Evolutionary conservation across 2,113 vertebrate genomes (phyloP).

Genomic region (Varanus komodoensis): DNA sequence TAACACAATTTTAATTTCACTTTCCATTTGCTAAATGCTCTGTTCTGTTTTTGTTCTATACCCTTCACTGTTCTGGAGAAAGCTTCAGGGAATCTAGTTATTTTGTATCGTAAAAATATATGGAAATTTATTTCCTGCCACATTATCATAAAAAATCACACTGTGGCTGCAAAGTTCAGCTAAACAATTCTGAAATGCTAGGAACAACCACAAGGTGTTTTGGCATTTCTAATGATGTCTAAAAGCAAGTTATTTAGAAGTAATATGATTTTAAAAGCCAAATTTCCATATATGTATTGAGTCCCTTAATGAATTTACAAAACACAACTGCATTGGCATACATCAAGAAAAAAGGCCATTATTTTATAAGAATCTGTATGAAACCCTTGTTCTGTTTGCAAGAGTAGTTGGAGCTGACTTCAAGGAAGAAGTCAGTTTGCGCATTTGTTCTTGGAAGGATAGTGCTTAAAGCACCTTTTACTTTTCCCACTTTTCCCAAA

Average conservation of each 20-base stretch:
- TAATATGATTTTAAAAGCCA: not conserved
- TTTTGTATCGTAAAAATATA: not conserved
- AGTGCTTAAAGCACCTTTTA: not conserved
- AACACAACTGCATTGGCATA: not conserved
- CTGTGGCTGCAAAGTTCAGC: not conserved
- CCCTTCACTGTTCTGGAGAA: not conserved
- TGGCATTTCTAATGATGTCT: not conserved
- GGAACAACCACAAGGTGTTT: not conserved
- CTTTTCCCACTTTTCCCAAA: no score
- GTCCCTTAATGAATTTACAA: not conserved
- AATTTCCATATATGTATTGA: not conserved
- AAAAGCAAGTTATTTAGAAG: not conserved
- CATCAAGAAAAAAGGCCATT: not conserved
- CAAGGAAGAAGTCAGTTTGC: not conserved
- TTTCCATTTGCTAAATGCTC: not conserved
- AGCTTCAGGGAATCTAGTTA: not conserved
- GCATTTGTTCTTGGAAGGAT: not conserved
- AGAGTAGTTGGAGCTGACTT: not conserved
- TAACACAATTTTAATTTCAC: not conserved
- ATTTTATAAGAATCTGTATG: not conserved
- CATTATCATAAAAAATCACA: not conserved
- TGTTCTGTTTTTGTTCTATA: not conserved
- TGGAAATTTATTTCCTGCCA: not conserved
- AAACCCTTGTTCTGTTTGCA: not conserved
- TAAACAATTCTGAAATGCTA: not conserved